Conservation (phyloP, 2,113 vertebrate genomes). For the Hippocampus zosterae region DNA sequence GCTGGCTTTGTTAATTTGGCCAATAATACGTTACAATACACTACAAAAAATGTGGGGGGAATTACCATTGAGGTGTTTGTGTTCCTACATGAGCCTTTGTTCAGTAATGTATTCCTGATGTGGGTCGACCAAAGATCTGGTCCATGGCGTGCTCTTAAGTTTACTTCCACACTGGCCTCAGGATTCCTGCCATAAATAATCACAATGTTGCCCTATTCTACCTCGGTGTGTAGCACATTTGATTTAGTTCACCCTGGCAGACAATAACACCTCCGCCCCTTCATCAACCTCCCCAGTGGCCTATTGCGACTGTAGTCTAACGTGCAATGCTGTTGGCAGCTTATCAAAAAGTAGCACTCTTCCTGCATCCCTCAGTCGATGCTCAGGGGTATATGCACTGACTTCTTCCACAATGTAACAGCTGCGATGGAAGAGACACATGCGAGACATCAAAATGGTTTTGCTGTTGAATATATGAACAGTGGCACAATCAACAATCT, state of each 20-base stretch:
- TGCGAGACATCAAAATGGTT: conserved; percentile 13
- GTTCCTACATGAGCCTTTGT: conserved; percentile 43
- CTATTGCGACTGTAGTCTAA: conserved; percentile 33
- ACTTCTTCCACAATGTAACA: conserved; percentile 17
- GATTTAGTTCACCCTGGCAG: conserved; percentile 24
- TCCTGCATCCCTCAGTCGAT: conserved; percentile 24
- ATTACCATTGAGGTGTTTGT: conserved; percentile 48
- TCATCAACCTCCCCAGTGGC: conserved; percentile 28
- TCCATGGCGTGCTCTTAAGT: conserved; percentile 12
- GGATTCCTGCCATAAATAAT: conserved; percentile 35
- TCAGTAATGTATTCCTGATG: conserved; percentile 54
- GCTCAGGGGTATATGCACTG: conserved; percentile 26
- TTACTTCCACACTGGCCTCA: conserved; percentile 33
- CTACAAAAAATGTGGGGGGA: conserved; percentile 19
- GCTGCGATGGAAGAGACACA: conserved; percentile 24
- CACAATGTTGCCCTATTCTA: conserved; percentile 20
- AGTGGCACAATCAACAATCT: not conserved
- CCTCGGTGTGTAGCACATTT: conserved; percentile 13
- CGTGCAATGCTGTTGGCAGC: conserved; percentile 32
- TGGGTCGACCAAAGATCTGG: conserved; percentile 37
- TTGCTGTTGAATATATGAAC: not conserved
- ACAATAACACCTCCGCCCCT: conserved; percentile 24
- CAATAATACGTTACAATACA: conserved; percentile 49
- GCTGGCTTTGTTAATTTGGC: conserved; percentile 51
- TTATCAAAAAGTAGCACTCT: conserved; percentile 41